Evolutionary conservation across 2,797 vertebrate species (phyloP).

Genomic region (Enteromius viviparus): DNA sequence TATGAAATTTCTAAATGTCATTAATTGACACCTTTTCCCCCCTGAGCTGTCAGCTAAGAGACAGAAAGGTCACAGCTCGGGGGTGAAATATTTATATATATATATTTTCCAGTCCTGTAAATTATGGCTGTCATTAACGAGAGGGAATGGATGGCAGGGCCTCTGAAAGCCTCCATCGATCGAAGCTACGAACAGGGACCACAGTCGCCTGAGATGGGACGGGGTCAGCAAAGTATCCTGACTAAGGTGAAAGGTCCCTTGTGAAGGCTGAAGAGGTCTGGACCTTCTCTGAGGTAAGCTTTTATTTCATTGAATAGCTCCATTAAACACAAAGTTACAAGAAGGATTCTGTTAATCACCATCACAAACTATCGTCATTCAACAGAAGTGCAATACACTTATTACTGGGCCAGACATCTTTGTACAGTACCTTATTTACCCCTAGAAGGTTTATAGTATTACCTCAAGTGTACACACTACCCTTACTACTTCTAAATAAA

Average conservation of each 20-base stretch:
- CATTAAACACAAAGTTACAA: conserved; percentile 50
- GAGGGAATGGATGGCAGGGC: conserved; percentile 77
- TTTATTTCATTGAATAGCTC: conserved; percentile 44
- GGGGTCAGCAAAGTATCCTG: conserved; percentile 55
- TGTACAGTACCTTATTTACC: background rate
- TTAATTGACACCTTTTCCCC: conserved; percentile 84
- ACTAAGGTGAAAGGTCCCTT: conserved; percentile 56
- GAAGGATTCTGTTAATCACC: conserved; percentile 51
- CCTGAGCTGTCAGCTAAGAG: conserved; percentile 75
- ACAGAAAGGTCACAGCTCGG: conserved; percentile 80
- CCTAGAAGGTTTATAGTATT: background rate
- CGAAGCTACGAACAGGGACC: conserved; percentile 67
- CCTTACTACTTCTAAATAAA: too few relatives aligned
- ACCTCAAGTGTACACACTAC: background rate
- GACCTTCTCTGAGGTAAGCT: conserved; percentile 59
- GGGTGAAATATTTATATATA: conserved; percentile 76
- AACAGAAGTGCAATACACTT: conserved; percentile 18
- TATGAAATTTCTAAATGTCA: conserved; percentile 83
- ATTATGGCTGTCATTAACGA: conserved; percentile 82
- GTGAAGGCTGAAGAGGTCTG: conserved; percentile 47
- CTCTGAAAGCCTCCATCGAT: conserved; percentile 80
- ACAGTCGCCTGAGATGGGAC: conserved; percentile 64
- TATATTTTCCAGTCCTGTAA: conserved; percentile 73
- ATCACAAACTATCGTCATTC: conserved; percentile 38
- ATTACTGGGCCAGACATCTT: background rate